Conservation (phyloP, 92 coral and sea anemone species). For the Phenganax marumi region DNA sequence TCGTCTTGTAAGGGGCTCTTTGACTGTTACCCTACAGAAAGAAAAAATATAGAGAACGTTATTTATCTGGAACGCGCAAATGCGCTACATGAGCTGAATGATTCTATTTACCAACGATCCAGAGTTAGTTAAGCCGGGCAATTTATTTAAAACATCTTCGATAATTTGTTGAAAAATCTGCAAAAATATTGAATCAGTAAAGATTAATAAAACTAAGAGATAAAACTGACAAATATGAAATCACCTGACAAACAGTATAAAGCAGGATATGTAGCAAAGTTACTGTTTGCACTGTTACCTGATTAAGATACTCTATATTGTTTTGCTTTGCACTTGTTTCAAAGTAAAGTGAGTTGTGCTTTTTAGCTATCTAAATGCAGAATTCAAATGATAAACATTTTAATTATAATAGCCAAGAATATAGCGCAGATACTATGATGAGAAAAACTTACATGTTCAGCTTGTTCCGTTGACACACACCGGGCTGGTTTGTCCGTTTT, state of each 20-base stretch:
- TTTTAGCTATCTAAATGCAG: constrained; percentile 20
- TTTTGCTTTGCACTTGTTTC: constrained; percentile 46
- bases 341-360: constrained; percentile 31
- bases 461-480: constrained; percentile 47
- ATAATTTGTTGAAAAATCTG: constrained; percentile 19
- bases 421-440: background rate
- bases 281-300: background rate
- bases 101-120: background rate
- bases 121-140: background rate
- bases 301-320: constrained; percentile 31
- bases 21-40: background rate
- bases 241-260: no score
- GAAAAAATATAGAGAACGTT: background rate
- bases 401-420: background rate
- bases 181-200: background rate
- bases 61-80: no score
- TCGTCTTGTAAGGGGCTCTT: background rate
- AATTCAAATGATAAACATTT: background rate
- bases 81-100: no score
- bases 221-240: background rate
- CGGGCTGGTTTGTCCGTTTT: constrained; percentile 40
- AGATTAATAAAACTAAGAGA: background rate
- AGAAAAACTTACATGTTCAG: constrained; percentile 39
- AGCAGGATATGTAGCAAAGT: no score
- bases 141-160: background rate